Evolutionary conservation across 1,140 invertebrate species (phyloP).

Genomic region (Bombus ignitus): DNA sequence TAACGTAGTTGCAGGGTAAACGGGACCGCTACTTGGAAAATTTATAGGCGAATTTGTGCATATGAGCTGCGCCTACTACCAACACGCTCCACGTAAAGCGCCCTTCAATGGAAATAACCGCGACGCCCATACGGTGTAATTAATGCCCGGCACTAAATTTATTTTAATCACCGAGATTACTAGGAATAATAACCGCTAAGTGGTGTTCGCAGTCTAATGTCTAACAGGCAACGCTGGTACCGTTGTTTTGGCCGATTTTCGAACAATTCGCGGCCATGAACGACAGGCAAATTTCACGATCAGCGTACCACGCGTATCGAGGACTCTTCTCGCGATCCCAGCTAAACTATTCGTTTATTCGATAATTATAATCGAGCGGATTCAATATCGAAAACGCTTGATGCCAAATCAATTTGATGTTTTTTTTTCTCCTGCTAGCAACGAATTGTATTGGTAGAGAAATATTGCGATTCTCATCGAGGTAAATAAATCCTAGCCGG

Average conservation of each 20-base stretch:
- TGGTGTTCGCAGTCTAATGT: slow-evolving; percentile 65
- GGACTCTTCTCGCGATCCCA: neutral
- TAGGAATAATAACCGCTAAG: slow-evolving; percentile 77
- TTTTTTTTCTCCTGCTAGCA: neutral
- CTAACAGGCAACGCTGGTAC: neutral
- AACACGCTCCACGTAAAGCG: slow-evolving; percentile 23
- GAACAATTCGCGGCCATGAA: neutral
- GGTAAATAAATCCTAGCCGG: slow-evolving; percentile 2
- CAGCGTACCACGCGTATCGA: too few relatives aligned
- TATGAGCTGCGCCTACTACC: slow-evolving; percentile 41
- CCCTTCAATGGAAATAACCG: slow-evolving; percentile 58
- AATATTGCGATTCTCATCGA: slow-evolving; percentile 5
- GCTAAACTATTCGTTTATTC: neutral
- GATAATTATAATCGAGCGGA: slow-evolving; percentile 4
- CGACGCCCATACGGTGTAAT: slow-evolving; percentile 65
- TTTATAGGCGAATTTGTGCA: slow-evolving; percentile 58
- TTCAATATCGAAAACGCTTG: neutral
- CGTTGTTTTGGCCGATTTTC: neutral
- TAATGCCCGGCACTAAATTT: slow-evolving; percentile 76
- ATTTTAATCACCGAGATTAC: slow-evolving; percentile 79
- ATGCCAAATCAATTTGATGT: neutral
- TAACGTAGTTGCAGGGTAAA: slow-evolving; percentile 7
- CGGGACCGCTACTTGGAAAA: slow-evolving; percentile 25
- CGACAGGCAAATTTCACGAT: slow-evolving; percentile 3
- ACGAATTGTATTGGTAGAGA: neutral